Percentiles rank a stretch among this genome's conserved stretches.
Evolutionary conservation across 2,888 invertebrate species (phyloP).

Genomic region (Bellardia bayeri): DNA sequence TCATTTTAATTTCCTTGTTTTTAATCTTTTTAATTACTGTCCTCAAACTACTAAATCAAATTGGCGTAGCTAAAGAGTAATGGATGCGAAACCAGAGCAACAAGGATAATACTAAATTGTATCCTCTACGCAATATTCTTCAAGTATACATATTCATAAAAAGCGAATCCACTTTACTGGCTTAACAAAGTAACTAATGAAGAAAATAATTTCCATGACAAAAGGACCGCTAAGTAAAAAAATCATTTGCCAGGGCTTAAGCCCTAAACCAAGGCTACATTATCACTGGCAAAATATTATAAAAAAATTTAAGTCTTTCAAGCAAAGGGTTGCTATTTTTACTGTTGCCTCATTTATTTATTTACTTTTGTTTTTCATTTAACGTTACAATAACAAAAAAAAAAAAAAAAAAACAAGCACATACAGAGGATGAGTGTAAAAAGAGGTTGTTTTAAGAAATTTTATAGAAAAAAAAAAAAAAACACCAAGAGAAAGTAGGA

Average conservation of each 20-base stretch:
- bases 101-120: neutral
- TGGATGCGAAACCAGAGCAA: neutral
- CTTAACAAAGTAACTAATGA: slow-evolving; percentile 80
- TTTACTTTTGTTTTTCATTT: neutral
- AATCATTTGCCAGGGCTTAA: slow-evolving; percentile 30
- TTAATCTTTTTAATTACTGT: slow-evolving; percentile 55
- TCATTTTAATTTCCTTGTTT: slow-evolving; percentile 21
- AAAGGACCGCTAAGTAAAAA: slow-evolving; percentile 71
- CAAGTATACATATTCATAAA: neutral
- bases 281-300: slow-evolving; percentile 5
- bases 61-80: neutral
- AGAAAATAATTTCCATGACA: slow-evolving; percentile 82
- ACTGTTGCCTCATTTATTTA: neutral
- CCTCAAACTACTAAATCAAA: slow-evolving; percentile 28
- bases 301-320: neutral
- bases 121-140: neutral
- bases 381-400: neutral
- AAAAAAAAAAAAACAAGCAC: neutral
- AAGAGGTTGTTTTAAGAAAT: slow-evolving; percentile 7
- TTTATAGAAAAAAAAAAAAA: neutral
- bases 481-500: neutral
- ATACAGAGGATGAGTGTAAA: slow-evolving; percentile 1
- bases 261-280: slow-evolving; percentile 41
- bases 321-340: slow-evolving; percentile 20
- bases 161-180: slow-evolving; percentile 16